A percentile compares a stretch with the other conserved stretches of the same genome.
These are phyloP conservation scores for Argopecten irradians DNA, from an alignment of 1,140 invertebrate genomes.

Conservation along the genomic window DNA sequence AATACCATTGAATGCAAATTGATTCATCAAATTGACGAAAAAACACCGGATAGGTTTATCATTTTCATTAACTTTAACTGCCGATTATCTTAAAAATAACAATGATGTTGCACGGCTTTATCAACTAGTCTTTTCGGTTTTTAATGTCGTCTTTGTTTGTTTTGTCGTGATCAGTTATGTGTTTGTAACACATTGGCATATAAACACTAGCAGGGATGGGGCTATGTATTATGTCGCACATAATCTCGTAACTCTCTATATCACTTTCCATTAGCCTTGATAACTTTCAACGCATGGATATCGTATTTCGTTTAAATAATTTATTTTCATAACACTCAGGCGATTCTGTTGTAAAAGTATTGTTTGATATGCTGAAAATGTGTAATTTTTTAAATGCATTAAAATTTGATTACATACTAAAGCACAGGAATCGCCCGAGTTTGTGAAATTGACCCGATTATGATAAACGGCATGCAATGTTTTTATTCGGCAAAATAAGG, in stretches of 20 bases:
- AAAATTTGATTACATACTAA: background rate
- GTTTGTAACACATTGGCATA: background rate
- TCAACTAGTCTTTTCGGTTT: background rate
- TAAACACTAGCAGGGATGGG: background rate
- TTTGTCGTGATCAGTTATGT: background rate
- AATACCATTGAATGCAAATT: too few relatives aligned
- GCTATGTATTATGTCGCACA: background rate
- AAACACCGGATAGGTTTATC: background rate
- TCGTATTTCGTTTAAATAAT: background rate
- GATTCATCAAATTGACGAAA: background rate
- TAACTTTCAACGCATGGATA: background rate
- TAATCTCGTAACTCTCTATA: background rate
- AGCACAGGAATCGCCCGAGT: background rate
- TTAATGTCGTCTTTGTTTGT: background rate
- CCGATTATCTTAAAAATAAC: background rate
- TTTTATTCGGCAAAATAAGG: background rate
- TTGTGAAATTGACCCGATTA: background rate
- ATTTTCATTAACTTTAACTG: background rate
- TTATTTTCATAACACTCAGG: background rate
- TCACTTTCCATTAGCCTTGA: background rate
- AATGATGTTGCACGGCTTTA: background rate
- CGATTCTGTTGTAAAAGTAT: background rate
- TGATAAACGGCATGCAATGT: background rate
- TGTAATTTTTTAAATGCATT: background rate
- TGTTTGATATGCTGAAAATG: background rate